Conservation (phyloP, 2,888 invertebrate species). For the Linyphia triangularis region DNA sequence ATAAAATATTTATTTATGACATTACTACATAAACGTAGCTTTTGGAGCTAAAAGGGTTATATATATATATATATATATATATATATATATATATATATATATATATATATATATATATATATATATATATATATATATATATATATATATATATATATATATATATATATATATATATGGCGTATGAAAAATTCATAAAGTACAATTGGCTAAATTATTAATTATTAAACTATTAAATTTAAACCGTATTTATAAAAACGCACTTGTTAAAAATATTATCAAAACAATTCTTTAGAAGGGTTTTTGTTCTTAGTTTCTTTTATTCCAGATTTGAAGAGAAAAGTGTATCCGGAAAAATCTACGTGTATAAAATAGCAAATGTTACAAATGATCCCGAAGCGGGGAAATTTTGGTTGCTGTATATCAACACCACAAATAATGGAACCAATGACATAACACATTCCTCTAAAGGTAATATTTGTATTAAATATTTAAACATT, state of each 20-base stretch:
- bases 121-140: too few species aligned
- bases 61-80: too few species aligned
- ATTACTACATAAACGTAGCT: too few species aligned
- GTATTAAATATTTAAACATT: neutral
- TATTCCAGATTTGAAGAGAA: constrained; percentile 40
- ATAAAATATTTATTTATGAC: too few species aligned
- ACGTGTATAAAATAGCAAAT: constrained; percentile 31
- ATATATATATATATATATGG: too few species aligned
- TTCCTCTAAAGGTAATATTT: neutral
- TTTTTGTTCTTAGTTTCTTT: neutral
- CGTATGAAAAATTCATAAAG: too few species aligned
- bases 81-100: too few species aligned
- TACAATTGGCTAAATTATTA: neutral
- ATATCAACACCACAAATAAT: neutral
- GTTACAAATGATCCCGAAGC: constrained; percentile 28
- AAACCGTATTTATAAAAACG: too few species aligned
- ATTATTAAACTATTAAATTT: neutral
- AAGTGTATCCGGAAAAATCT: constrained; percentile 13
- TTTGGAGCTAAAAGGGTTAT: too few species aligned
- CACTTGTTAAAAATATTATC: neutral
- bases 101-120: too few species aligned
- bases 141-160: neutral
- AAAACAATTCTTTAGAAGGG: neutral
- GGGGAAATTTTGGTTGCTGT: constrained; percentile 44
- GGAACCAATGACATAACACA: neutral